phyloP scores from a whole-genome alignment of 1,140 invertebrate genomes.

The Diorhabda carinulata region DNA sequence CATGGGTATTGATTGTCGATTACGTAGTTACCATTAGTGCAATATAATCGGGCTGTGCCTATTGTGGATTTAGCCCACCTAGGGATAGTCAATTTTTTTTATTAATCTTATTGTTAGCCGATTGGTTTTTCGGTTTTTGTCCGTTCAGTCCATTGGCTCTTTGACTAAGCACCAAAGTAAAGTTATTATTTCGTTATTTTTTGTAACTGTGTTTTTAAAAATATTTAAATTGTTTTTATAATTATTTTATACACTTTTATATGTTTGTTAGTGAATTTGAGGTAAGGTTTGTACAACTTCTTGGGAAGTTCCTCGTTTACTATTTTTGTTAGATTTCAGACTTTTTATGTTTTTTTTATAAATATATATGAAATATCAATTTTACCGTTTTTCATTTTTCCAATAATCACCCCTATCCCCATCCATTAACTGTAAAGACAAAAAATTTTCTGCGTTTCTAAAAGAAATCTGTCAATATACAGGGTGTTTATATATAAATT shows the following conservation, averaged over 20 bases:
- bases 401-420: too few relatives aligned
- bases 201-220: conserved; percentile 42
- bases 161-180: conserved; percentile 47
- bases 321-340: conserved; percentile 47
- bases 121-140: conserved; percentile 41
- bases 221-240: conserved; percentile 48
- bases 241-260: conserved; percentile 48
- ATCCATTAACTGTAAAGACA: too few relatives aligned
- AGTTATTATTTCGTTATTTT: conserved; percentile 41
- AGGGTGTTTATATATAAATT: too few relatives aligned
- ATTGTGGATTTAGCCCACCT: conserved; percentile 36
- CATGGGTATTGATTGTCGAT: conserved; percentile 19
- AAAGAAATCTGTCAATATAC: too few relatives aligned
- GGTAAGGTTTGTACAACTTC: conserved; percentile 43
- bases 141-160: conserved; percentile 41
- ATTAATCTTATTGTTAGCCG: conserved; percentile 43
- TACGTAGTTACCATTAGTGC: conserved; percentile 48
- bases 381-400: conserved; percentile 1
- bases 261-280: conserved; percentile 46
- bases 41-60: conserved; percentile 44
- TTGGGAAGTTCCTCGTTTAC: conserved; percentile 43
- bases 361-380: conserved; percentile 47
- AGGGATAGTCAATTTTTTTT: conserved; percentile 47
- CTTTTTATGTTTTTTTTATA: conserved; percentile 48
- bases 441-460: too few relatives aligned